phyloP scores from a whole-genome alignment of 2,888 invertebrate genomes.

The Trichopria drosophilae region DNA sequence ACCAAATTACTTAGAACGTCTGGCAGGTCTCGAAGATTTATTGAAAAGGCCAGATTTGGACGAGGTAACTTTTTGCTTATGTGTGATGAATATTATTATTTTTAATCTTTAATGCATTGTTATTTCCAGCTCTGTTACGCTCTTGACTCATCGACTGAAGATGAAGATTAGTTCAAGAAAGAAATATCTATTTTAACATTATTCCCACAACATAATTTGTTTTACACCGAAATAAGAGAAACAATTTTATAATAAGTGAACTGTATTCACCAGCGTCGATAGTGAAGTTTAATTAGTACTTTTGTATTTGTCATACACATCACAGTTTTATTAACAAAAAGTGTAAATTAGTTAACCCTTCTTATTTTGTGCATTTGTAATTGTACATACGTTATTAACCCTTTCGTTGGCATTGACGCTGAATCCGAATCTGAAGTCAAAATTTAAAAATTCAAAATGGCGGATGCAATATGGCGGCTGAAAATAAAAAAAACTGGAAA shows the following conservation, averaged over 20 bases:
- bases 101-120: slow-evolving; percentile 6
- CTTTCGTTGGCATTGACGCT: too few species aligned
- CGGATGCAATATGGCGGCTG: too few species aligned
- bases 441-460: too few species aligned
- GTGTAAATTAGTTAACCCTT: too few species aligned
- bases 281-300: slow-evolving; percentile 18
- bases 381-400: too few species aligned
- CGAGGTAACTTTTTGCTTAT: slow-evolving; percentile 44
- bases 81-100: not conserved
- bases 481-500: too few species aligned
- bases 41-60: slow-evolving; percentile 51
- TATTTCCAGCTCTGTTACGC: slow-evolving; percentile 52
- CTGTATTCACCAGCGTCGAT: slow-evolving; percentile 30
- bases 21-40: slow-evolving; percentile 64
- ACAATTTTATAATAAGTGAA: not conserved
- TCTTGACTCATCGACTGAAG: slow-evolving; percentile 47
- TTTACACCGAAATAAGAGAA: not conserved
- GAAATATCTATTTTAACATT: too few species aligned
- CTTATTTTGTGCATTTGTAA: too few species aligned
- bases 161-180: slow-evolving; percentile 43
- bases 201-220: not conserved
- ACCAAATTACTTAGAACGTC: slow-evolving; percentile 65
- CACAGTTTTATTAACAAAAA: too few species aligned
- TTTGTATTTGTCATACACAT: too few species aligned
- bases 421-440: too few species aligned